A percentile compares a stretch with the other conserved stretches of the same genome.
phyloP scores from a whole-genome alignment of 2,797 vertebrate species.

The Meda fulgida region DNA sequence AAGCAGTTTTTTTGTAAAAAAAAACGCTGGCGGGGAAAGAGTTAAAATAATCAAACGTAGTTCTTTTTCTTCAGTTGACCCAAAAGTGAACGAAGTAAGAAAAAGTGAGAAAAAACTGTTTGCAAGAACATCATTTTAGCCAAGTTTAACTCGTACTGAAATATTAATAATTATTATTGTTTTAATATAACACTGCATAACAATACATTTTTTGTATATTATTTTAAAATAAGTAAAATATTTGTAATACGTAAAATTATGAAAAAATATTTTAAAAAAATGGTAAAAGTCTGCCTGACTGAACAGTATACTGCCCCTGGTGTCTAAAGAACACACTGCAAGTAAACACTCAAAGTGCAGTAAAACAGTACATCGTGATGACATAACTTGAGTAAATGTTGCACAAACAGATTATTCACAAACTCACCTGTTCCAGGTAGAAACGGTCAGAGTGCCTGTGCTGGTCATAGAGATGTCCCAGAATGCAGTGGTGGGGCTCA shows the following conservation, averaged over 20 bases:
- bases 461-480: constrained; percentile 87
- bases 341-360: neutral
- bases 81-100: neutral
- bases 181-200: neutral
- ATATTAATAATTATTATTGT: too few relatives aligned
- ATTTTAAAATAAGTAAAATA: too few relatives aligned
- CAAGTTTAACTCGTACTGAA: too few relatives aligned
- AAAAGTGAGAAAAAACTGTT: neutral
- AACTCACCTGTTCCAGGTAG: constrained; percentile 87
- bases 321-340: neutral
- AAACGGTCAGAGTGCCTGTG: constrained; percentile 84
- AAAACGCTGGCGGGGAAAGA: too few relatives aligned
- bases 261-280: too few relatives aligned
- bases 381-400: neutral
- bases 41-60: neutral
- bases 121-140: neutral
- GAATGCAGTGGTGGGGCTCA: constrained; percentile 87
- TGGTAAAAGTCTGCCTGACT: neutral
- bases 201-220: neutral
- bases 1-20: too few relatives aligned
- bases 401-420: neutral
- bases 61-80: neutral
- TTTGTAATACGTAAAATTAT: neutral
- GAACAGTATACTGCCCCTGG: neutral
- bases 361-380: neutral